phyloP scores from a whole-genome alignment of 1,140 invertebrate species.

The Panagrolaimus sp. region DNA sequence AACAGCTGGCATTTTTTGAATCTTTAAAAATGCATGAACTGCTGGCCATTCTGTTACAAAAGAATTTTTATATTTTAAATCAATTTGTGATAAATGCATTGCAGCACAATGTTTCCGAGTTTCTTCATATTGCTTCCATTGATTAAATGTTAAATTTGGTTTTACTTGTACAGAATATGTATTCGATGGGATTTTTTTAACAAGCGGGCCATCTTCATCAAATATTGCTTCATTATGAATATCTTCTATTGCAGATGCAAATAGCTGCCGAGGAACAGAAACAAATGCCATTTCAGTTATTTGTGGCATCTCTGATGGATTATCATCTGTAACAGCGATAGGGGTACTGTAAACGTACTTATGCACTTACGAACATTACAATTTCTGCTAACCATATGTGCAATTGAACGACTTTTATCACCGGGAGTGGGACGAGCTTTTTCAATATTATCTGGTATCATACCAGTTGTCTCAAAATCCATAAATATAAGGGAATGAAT shows the following conservation, averaged over 20 bases:
- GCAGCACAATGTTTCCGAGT: neutral
- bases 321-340: slow-evolving; percentile 11
- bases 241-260: neutral
- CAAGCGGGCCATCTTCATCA: neutral
- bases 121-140: slow-evolving; percentile 3
- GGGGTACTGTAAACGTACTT: neutral
- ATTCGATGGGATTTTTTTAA: neutral
- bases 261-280: neutral
- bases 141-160: neutral
- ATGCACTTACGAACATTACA: neutral
- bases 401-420: neutral
- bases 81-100: neutral
- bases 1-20: neutral
- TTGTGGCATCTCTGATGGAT: slow-evolving; percentile 11
- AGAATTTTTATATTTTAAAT: neutral
- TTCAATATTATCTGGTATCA: neutral
- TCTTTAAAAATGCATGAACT: neutral
- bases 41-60: slow-evolving; percentile 1
- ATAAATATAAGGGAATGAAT: slow-evolving; percentile 18
- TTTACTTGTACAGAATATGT: neutral
- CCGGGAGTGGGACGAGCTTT: neutral
- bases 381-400: neutral
- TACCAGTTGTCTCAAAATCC: slow-evolving; percentile 22
- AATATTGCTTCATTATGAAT: neutral
- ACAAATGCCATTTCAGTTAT: slow-evolving; percentile 18